These are phyloP conservation scores for Argyresthia goedartella DNA, from an alignment of 2,888 invertebrate genomes.

Conservation along the genomic window DNA sequence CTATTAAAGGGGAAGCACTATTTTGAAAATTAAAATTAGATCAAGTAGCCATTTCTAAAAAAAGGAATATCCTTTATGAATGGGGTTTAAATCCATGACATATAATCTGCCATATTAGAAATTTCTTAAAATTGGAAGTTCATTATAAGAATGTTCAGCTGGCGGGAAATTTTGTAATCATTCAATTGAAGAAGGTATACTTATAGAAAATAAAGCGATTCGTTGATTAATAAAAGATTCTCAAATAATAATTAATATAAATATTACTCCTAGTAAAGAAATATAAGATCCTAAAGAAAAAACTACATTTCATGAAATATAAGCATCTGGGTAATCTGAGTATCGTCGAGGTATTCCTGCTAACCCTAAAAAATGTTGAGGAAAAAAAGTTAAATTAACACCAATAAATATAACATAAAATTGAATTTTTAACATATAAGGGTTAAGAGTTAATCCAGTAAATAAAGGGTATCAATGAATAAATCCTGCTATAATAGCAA, in stretches of 20 bases:
- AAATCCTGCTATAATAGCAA: conserved; percentile 82
- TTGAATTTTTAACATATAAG: conserved; percentile 74
- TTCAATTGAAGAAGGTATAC: conserved; percentile 72
- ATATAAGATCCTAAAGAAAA: conserved; percentile 78
- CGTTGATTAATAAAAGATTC: conserved; percentile 70
- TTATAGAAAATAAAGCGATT: conserved; percentile 55
- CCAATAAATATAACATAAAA: conserved; percentile 81
- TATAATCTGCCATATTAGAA: conserved; percentile 74
- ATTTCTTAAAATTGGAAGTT: conserved; percentile 69
- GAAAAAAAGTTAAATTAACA: conserved; percentile 86
- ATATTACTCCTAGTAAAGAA: conserved; percentile 69
- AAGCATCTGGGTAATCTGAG: conserved; percentile 78
- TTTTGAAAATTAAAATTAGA: conserved; percentile 71
- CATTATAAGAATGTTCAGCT: conserved; percentile 71
- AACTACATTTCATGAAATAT: conserved; percentile 75
- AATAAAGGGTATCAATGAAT: conserved; percentile 80
- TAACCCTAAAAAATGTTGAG: conserved; percentile 76
- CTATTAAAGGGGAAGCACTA: conserved; percentile 73
- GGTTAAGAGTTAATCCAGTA: conserved; percentile 72
- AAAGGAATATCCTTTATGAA: conserved; percentile 74
- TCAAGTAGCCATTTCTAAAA: conserved; percentile 75
- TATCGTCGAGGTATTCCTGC: conserved; percentile 80
- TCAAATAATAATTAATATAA: conserved; percentile 74
- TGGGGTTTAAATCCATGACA: conserved; percentile 76
- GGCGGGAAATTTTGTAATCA: conserved; percentile 71